These are phyloP conservation scores for Embiotoca jacksoni DNA, from an alignment of 2,113 vertebrate species.

Conservation along the genomic window DNA sequence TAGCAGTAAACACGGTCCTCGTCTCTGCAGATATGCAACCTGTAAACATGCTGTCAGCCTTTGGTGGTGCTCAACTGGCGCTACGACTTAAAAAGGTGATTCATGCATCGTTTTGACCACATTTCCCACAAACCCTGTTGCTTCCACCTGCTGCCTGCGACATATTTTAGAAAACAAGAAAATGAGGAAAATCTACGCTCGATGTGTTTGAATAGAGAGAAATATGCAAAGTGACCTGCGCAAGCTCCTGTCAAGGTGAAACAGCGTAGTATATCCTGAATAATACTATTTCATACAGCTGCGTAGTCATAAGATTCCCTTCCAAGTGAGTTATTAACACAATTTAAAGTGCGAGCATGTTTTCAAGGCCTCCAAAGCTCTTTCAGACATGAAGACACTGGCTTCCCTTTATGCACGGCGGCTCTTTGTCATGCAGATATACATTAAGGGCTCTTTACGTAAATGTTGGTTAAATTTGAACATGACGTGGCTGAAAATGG, in stretches of 20 bases:
- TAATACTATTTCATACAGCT: not conserved
- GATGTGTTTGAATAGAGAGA: not conserved
- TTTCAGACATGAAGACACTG: not conserved
- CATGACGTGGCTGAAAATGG: not conserved
- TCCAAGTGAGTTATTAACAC: not conserved
- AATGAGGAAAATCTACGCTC: not conserved
- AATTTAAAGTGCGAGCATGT: not conserved
- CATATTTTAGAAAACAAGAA: not conserved
- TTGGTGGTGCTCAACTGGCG: too few relatives aligned
- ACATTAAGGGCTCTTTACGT: not conserved
- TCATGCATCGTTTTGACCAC: too few relatives aligned
- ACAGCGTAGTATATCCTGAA: too few relatives aligned
- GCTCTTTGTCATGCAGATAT: not conserved
- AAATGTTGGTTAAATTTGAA: constrained; percentile 9
- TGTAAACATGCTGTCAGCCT: constrained; percentile 8
- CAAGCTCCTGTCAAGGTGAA: not conserved
- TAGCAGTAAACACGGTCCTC: constrained; percentile 27
- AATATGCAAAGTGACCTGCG: not conserved
- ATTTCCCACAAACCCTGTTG: constrained; percentile 19
- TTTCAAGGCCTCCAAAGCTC: not conserved
- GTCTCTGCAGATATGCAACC: constrained; percentile 13
- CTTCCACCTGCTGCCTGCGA: not conserved
- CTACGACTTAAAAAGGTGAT: too few relatives aligned
- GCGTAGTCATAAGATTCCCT: not conserved
- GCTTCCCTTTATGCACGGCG: not conserved